Percentiles rank a stretch among this genome's conserved stretches.
These are phyloP conservation scores for Tinamus guttatus DNA, from an alignment of 2,113 vertebrate species.

Conservation along the genomic window DNA sequence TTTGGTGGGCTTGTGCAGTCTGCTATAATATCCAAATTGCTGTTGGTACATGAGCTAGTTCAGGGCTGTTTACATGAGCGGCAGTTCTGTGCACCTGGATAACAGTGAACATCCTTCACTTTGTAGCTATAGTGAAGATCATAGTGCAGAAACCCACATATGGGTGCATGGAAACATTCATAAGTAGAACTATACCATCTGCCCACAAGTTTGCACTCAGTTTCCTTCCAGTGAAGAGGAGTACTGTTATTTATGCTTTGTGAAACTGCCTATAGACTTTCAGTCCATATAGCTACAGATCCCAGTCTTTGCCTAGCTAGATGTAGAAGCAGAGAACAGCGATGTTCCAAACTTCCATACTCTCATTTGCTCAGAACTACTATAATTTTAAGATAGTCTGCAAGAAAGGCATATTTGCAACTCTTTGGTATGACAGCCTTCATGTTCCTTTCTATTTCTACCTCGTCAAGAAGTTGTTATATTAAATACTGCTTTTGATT, in stretches of 20 bases:
- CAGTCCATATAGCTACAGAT: background rate
- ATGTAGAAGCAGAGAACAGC: background rate
- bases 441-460: background rate
- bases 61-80: background rate
- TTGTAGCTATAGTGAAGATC: background rate
- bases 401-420: background rate
- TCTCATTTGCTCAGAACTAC: background rate
- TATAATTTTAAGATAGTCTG: background rate
- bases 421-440: accelerated
- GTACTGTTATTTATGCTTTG: background rate
- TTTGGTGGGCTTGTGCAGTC: background rate
- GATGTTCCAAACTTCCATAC: background rate
- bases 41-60: background rate
- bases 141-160: background rate
- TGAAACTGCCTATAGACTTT: background rate
- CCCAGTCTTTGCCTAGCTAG: background rate
- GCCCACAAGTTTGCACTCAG: background rate
- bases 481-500: background rate
- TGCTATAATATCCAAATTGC: background rate
- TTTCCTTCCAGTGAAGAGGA: conserved; percentile 21
- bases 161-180: background rate
- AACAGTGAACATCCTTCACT: background rate
- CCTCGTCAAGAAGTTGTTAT: background rate
- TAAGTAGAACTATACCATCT: background rate
- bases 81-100: background rate